Conservation (phyloP, 2,797 vertebrate genomes). For the Morelia viridis region DNA sequence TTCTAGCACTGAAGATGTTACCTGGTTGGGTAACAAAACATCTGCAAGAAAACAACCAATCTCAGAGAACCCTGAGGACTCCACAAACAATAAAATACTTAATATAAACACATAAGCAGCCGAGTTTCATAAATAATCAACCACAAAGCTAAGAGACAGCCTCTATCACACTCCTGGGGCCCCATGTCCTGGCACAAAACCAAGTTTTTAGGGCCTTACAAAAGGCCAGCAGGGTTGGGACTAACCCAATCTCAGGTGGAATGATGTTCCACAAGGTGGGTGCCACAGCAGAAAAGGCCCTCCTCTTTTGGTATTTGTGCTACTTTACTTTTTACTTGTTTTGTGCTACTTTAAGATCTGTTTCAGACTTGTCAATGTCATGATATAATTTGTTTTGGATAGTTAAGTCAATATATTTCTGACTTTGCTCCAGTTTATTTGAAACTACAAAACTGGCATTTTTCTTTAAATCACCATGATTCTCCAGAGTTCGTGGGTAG, state of each 20-base stretch:
- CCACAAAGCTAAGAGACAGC: neutral
- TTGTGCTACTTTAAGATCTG: neutral
- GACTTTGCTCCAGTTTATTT: neutral
- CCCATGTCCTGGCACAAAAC: neutral
- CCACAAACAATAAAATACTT: neutral
- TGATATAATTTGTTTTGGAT: neutral
- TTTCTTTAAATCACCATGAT: neutral
- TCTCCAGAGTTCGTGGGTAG: neutral
- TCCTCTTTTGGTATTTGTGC: neutral
- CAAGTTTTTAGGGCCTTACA: neutral
- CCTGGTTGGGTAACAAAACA: too few species aligned
- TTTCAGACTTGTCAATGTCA: neutral
- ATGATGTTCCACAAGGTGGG: neutral
- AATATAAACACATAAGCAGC: neutral
- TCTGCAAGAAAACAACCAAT: too few species aligned
- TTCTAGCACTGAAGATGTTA: too few species aligned
- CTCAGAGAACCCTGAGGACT: too few species aligned
- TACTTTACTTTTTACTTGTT: neutral
- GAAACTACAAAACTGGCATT: neutral
- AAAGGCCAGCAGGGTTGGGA: neutral
- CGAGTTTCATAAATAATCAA: neutral
- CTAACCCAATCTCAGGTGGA: neutral
- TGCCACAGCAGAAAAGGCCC: neutral
- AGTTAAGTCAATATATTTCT: neutral
- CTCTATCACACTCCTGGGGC: neutral